A percentile compares a stretch with the other conserved stretches of the same genome.
Conservation (phyloP, 2,113 vertebrate species). For the Damaliscus lunatus region DNA sequence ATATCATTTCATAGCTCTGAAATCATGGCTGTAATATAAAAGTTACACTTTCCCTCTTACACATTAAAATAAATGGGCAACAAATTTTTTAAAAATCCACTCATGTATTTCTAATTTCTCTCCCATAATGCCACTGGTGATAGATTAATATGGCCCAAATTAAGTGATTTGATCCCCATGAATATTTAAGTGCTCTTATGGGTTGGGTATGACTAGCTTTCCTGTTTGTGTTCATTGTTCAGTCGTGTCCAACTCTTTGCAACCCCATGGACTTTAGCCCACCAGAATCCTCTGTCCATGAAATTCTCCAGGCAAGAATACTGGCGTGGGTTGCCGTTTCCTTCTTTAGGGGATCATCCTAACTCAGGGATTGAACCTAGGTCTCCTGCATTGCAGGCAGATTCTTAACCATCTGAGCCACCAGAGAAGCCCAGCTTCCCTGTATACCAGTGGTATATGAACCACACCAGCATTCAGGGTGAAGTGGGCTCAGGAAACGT, state of each 20-base stretch:
- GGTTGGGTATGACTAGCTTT: not conserved
- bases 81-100: not conserved
- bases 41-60: not conserved
- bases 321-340: not conserved
- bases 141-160: not conserved
- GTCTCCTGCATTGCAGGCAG: not conserved
- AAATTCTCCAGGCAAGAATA: not conserved
- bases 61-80: not conserved
- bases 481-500: fast-evolving
- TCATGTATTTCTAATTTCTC: not conserved
- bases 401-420: not conserved
- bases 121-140: not conserved
- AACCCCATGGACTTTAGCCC: not conserved
- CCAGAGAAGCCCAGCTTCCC: not conserved
- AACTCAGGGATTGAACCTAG: not conserved
- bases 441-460: not conserved
- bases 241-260: fast-evolving
- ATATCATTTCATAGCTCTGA: not conserved
- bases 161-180: not conserved
- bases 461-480: not conserved
- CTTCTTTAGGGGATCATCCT: not conserved
- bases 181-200: not conserved
- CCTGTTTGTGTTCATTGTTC: not conserved
- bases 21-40: not conserved
- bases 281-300: not conserved